phyloP scores from a whole-genome alignment of 2,888 invertebrate genomes.

The Proisotoma minuta region DNA sequence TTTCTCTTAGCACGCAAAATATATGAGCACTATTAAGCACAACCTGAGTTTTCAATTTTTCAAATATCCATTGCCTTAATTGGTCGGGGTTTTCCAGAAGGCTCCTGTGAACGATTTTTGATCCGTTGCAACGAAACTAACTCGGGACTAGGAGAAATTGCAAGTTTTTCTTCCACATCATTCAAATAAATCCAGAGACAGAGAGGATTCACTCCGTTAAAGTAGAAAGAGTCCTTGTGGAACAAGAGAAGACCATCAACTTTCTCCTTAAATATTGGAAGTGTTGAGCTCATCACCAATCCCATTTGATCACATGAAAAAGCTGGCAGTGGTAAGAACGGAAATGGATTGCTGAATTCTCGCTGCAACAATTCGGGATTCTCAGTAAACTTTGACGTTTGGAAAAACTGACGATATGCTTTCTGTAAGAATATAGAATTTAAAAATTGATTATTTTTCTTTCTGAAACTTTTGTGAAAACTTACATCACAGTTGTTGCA shows the following conservation, averaged over 20 bases:
- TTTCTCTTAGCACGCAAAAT: too few species aligned
- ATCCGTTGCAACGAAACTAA: slow-evolving; percentile 14
- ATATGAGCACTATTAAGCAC: too few species aligned
- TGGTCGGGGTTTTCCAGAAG: too few species aligned
- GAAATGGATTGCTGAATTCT: slow-evolving; percentile 48
- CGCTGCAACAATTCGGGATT: slow-evolving; percentile 53
- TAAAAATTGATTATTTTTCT: too few species aligned
- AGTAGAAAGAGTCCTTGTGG: slow-evolving; percentile 75
- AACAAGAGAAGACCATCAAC: slow-evolving; percentile 89
- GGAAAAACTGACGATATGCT: slow-evolving; percentile 79
- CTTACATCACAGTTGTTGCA: slow-evolving; percentile 70
- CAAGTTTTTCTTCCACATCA: slow-evolving; percentile 27
- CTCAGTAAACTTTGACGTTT: slow-evolving; percentile 68
- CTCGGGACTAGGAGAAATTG: slow-evolving; percentile 31
- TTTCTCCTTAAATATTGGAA: slow-evolving; percentile 41
- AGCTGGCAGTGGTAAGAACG: slow-evolving; percentile 44
- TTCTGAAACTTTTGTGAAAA: slow-evolving; percentile 16
- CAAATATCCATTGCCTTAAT: too few species aligned
- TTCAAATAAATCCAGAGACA: slow-evolving; percentile 40
- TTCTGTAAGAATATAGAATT: slow-evolving; percentile 57
- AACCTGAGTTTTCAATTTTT: too few species aligned
- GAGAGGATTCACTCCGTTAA: slow-evolving; percentile 53
- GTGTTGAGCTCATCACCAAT: slow-evolving; percentile 18
- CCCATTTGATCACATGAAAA: slow-evolving; percentile 50
- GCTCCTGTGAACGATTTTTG: not conserved